Evolutionary conservation across 2,888 invertebrate genomes (phyloP).

Genomic region (Endotricha flammealis): DNA sequence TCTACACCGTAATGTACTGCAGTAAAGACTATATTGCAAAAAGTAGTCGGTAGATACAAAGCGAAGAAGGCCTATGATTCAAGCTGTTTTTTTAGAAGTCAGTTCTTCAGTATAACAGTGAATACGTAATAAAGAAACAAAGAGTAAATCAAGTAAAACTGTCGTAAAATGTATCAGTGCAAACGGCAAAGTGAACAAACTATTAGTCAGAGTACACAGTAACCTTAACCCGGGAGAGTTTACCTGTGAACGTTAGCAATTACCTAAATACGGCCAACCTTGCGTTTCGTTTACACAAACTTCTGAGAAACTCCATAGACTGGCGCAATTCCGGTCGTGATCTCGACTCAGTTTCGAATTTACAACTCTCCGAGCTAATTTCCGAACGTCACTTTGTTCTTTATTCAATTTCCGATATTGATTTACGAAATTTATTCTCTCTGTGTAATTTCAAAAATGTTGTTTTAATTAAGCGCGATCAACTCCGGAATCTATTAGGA

Average conservation of each 20-base stretch:
- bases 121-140: too few relatives aligned
- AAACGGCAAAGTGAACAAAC: too few relatives aligned
- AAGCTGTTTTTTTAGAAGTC: too few relatives aligned
- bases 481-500: conserved; percentile 24
- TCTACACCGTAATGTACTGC: too few relatives aligned
- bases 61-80: too few relatives aligned
- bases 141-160: too few relatives aligned
- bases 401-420: conserved; percentile 76
- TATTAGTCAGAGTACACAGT: too few relatives aligned
- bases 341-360: conserved; percentile 59
- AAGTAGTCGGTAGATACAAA: too few relatives aligned
- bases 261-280: conserved; percentile 53
- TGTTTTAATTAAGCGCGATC: conserved; percentile 33
- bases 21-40: too few relatives aligned
- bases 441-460: conserved; percentile 3
- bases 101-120: too few relatives aligned
- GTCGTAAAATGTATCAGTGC: too few relatives aligned
- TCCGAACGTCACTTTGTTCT: conserved; percentile 76
- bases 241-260: conserved; percentile 21
- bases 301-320: conserved; percentile 60
- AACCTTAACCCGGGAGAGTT: background rate
- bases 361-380: conserved; percentile 71
- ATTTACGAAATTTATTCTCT: conserved; percentile 23
- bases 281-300: conserved; percentile 59
- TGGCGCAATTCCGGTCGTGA: conserved; percentile 75